Evolutionary conservation across 2,888 invertebrate species (phyloP), one percentile per base, ranked within the genome.

Genomic region (Tanypteryx hageni): DNA sequence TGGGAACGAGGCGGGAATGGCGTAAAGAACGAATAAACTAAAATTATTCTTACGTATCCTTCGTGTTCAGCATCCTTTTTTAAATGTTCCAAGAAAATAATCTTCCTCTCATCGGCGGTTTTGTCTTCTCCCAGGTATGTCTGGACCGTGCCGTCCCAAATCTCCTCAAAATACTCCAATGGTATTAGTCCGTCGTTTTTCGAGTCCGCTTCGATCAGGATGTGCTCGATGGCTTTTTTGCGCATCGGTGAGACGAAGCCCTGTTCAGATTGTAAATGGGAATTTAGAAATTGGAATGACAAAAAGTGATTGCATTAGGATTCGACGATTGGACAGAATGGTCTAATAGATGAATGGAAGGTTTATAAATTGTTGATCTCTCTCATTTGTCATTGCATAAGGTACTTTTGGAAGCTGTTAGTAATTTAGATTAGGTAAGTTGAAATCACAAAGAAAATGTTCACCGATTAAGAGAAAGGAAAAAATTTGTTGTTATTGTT

Each of bases 81-180:
- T 64, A 89, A 68, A 14, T 44, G 31, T n/a, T 64, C 89, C 68
- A 89, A n/a, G 56, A 59, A 89, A 13, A 59, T 59, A n/a, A 64
- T 10, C n/a, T 89, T 89, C 16, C 89, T 22, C 44, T 89, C 89
- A 14, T 89, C 89, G 11, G 89, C 18, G 14, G 31, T 68, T 11
- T 64, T 64, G 44, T 89, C 31, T n/a, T 89, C 89, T 68, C 89
- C 89, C 5, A 89, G 16, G 31, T 89, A 89, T 16, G 44, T 8
- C 61, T 89, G 89, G 44, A n/a, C 89, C 0, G 89, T 89, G 9
- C 89, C 89, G 27, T 89, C 89, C 89, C 89, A 89, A 31, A 64
- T 64, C 10, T 89, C 89, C 64, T 89, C 89, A 44, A 89, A 68
- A 13, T 89, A 89, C 44, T 31, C n/a, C 44, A 89, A 18, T 13